A percentile compares a stretch with the other conserved stretches of the same genome.
phyloP scores from a whole-genome alignment of 2,888 invertebrate species.

The Thecophora atra region DNA sequence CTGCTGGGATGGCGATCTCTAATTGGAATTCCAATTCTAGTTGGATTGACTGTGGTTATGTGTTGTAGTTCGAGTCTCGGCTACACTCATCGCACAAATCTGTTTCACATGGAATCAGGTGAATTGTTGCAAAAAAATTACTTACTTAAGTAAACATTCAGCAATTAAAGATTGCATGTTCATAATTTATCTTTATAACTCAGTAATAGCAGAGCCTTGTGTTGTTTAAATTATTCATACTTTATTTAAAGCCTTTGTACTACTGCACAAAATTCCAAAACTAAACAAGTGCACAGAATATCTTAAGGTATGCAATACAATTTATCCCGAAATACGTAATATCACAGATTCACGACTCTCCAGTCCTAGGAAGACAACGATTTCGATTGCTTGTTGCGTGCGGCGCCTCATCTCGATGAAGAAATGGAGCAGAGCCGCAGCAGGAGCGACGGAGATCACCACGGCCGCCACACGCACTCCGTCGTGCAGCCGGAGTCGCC shows the following conservation, averaged over 20 bases:
- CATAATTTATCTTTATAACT: no score
- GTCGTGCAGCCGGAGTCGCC: slow-evolving; percentile 53
- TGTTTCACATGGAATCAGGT: no score
- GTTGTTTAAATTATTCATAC: slow-evolving; percentile 22
- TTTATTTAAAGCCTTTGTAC: slow-evolving; percentile 29
- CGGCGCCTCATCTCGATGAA: not conserved
- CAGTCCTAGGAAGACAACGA: slow-evolving; percentile 46
- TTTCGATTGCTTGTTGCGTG: slow-evolving; percentile 38
- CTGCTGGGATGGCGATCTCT: no score
- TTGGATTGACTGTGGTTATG: no score
- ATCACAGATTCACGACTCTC: slow-evolving; percentile 26
- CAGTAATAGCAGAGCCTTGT: no score
- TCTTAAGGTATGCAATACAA: not conserved
- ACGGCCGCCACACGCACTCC: slow-evolving; percentile 60
- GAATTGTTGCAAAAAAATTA: no score
- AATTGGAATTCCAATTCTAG: no score
- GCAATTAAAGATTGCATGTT: no score
- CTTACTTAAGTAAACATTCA: no score
- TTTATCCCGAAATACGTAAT: slow-evolving; percentile 25
- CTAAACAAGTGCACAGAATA: not conserved
- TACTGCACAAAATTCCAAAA: not conserved
- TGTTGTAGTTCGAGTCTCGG: no score
- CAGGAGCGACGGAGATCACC: slow-evolving; percentile 48
- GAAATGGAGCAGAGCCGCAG: not conserved
- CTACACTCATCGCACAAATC: no score